Evolutionary conservation across 2,797 vertebrate genomes (phyloP).

Genomic region (Alauda arvensis): DNA sequence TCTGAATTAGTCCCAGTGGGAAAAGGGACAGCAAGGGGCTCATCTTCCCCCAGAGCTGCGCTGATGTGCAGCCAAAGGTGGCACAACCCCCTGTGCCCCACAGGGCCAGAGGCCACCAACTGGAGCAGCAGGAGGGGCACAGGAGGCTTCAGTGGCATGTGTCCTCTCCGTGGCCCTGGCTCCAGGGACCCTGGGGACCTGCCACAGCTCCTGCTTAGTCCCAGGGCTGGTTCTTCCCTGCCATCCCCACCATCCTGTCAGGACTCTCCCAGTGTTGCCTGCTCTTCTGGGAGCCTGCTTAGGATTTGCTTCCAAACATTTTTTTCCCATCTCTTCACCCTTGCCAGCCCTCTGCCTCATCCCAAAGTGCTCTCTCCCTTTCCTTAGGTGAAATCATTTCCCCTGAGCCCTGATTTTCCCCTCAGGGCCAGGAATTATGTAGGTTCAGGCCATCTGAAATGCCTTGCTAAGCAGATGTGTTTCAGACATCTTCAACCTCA

Average conservation of each 20-base stretch:
- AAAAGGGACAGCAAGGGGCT: background rate
- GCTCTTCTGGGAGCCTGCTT: accelerated
- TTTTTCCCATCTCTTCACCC: background rate
- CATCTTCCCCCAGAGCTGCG: accelerated
- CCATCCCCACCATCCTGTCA: accelerated
- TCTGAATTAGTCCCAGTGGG: background rate
- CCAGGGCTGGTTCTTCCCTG: background rate
- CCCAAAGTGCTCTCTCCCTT: background rate
- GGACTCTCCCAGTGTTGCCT: background rate
- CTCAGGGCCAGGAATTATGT: accelerated
- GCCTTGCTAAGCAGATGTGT: background rate
- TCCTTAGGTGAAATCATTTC: background rate
- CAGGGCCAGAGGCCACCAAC: accelerated
- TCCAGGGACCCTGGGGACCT: background rate
- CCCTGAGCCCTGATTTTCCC: background rate
- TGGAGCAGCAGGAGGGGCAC: background rate
- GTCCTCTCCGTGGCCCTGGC: accelerated
- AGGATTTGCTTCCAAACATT: background rate
- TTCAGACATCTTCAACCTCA: background rate
- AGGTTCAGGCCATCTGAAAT: background rate
- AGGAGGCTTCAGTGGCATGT: accelerated
- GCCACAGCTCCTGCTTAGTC: background rate
- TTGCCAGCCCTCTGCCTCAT: background rate
- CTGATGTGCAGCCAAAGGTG: background rate
- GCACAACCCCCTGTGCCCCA: background rate